A percentile compares a stretch with the other conserved stretches of the same genome.
These are phyloP conservation scores for Galerucella pusilla DNA, from an alignment of 2,888 invertebrate genomes.

Conservation along the genomic window DNA sequence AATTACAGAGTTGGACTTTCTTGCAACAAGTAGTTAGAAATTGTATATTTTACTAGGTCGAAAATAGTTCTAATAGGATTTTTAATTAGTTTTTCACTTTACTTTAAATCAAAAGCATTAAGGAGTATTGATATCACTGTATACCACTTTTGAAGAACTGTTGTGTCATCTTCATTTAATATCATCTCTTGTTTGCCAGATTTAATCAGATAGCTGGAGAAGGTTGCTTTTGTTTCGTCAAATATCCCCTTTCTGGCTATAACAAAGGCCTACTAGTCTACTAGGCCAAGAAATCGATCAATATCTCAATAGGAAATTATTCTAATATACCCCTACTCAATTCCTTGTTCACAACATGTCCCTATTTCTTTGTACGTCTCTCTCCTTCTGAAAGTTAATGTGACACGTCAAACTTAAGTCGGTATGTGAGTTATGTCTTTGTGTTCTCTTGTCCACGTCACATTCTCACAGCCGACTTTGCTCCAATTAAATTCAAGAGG, in stretches of 20 bases:
- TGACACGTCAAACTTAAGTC: conserved; percentile 30
- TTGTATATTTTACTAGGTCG: no score
- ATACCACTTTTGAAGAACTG: not conserved
- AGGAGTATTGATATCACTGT: no score
- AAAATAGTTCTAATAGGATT: no score
- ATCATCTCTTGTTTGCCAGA: not conserved
- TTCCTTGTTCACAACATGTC: conserved; percentile 4
- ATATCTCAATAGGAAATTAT: conserved; percentile 13
- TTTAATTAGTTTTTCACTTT: no score
- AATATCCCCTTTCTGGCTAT: not conserved
- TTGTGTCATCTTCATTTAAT: not conserved
- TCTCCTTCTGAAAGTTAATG: conserved; percentile 13
- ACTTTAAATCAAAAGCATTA: no score
- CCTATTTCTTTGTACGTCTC: not conserved
- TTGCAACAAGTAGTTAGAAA: conserved; percentile 32
- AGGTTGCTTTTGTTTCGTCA: not conserved
- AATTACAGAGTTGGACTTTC: conserved; percentile 1
- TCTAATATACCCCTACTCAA: not conserved
- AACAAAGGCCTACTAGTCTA: conserved; percentile 7
- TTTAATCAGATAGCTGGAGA: not conserved
- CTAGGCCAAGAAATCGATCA: conserved; percentile 14
- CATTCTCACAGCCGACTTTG: conserved; percentile 35
- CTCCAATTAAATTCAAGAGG: conserved; percentile 34
- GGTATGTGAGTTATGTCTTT: conserved; percentile 44
- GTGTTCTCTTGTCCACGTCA: conserved; percentile 33